Evolutionary conservation across 2,113 vertebrate species (phyloP).

Genomic region (Saccopteryx bilineata): DNA sequence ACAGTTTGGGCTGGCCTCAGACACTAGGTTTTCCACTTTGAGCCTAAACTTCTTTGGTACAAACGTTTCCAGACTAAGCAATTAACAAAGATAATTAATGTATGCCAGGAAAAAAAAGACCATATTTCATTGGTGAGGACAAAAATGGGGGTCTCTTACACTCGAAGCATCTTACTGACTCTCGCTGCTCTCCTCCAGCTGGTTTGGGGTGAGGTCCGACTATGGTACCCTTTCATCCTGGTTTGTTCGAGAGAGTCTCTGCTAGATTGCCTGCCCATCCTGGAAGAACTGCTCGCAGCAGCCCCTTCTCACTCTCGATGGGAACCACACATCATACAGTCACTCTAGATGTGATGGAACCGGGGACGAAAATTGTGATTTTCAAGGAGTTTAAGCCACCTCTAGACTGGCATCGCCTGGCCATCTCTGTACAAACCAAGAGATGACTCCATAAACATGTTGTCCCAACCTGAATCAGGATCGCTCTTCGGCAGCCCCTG

Average conservation of each 20-base stretch:
- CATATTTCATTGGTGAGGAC: not conserved
- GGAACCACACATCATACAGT: not conserved
- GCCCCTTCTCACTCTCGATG: not conserved
- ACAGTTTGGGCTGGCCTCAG: not conserved
- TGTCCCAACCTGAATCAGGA: not conserved
- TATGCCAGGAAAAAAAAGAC: not conserved
- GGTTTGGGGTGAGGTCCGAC: not conserved
- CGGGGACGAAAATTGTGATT: not conserved
- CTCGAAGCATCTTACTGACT: not conserved
- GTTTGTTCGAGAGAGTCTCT: not conserved
- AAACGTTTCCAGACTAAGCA: slow-evolving; percentile 57
- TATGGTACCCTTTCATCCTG: not conserved
- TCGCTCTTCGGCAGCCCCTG: not conserved
- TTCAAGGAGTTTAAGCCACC: slow-evolving; percentile 3
- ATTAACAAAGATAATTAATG: slow-evolving; percentile 41
- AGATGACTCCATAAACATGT: not conserved
- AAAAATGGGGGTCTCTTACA: not conserved
- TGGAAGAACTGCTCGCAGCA: not conserved
- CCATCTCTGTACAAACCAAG: not conserved
- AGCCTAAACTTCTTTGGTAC: slow-evolving; percentile 43
- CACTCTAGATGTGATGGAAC: not conserved
- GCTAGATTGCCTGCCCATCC: not conserved
- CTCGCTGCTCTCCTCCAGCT: not conserved
- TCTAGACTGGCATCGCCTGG: not conserved
- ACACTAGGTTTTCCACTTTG: not conserved